Evolutionary conservation across 2,797 vertebrate genomes (phyloP).

Genomic region (Chanos chanos): DNA sequence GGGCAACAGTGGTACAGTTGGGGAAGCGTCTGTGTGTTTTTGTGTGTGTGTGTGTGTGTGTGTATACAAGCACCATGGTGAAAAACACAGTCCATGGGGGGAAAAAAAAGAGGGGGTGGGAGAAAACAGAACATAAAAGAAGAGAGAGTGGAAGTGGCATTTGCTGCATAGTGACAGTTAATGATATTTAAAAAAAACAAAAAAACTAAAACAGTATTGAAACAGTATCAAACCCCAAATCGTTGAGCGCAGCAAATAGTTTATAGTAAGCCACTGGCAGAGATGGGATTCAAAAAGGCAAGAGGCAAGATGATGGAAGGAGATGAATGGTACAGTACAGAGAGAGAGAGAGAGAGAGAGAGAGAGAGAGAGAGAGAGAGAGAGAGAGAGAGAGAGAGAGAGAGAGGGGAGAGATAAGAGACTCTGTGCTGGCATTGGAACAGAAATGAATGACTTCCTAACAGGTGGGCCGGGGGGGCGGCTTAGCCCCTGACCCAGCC

Average conservation of each 20-base stretch:
- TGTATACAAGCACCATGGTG: conserved; percentile 15
- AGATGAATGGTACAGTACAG: neutral
- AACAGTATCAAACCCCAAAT: too few species aligned
- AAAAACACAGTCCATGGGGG: neutral
- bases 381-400: conserved; percentile 16
- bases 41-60: neutral
- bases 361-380: conserved; percentile 1
- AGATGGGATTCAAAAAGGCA: neutral
- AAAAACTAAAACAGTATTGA: too few species aligned
- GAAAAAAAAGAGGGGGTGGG: neutral
- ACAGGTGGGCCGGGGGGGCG: conserved; percentile 57
- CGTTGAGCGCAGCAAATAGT: too few species aligned
- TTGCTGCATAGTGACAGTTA: too few species aligned
- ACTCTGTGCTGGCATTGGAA: conserved; percentile 38
- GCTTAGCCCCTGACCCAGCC: conserved; percentile 49
- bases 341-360: neutral
- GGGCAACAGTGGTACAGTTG: conserved; percentile 2
- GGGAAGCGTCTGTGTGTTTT: conserved; percentile 2
- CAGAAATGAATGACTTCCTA: conserved; percentile 65
- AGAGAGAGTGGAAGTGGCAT: too few species aligned
- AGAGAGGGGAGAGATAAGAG: conserved; percentile 20
- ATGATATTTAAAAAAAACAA: too few species aligned
- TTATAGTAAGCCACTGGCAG: too few species aligned
- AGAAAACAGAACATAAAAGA: neutral
- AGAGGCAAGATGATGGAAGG: neutral